phyloP scores from a whole-genome alignment of 2,113 vertebrate genomes.

The Vidua macroura region DNA sequence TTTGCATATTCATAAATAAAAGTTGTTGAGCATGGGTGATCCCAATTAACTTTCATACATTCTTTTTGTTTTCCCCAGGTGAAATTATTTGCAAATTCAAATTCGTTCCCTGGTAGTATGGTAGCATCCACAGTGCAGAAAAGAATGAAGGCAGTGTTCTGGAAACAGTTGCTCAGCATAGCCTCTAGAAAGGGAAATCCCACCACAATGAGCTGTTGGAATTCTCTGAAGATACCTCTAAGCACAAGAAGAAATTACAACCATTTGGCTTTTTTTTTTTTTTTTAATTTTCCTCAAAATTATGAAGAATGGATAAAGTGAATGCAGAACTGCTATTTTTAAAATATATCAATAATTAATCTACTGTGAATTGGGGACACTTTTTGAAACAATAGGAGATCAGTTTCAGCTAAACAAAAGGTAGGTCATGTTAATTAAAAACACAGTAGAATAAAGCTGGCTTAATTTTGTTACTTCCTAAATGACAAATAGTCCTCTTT shows the following conservation, averaged over 20 bases:
- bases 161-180: background rate
- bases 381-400: background rate
- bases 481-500: background rate
- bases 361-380: background rate
- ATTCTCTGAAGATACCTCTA: background rate
- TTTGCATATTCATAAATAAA: constrained; percentile 18
- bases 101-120: background rate
- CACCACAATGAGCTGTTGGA: background rate
- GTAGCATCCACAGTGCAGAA: background rate
- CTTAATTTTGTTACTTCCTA: background rate
- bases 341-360: background rate
- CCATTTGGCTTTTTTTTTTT: background rate
- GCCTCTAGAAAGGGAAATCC: background rate
- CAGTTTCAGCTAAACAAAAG: background rate
- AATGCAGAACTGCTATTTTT: background rate
- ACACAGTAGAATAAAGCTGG: background rate
- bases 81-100: background rate
- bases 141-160: background rate
- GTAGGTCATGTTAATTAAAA: background rate
- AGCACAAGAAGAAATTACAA: background rate
- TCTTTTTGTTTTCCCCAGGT: background rate
- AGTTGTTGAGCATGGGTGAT: background rate
- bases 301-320: background rate
- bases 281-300: background rate
- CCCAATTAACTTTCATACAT: background rate